phyloP scores from a whole-genome alignment of 2,797 vertebrate species.

The Poeciliopsis gracilis region DNA sequence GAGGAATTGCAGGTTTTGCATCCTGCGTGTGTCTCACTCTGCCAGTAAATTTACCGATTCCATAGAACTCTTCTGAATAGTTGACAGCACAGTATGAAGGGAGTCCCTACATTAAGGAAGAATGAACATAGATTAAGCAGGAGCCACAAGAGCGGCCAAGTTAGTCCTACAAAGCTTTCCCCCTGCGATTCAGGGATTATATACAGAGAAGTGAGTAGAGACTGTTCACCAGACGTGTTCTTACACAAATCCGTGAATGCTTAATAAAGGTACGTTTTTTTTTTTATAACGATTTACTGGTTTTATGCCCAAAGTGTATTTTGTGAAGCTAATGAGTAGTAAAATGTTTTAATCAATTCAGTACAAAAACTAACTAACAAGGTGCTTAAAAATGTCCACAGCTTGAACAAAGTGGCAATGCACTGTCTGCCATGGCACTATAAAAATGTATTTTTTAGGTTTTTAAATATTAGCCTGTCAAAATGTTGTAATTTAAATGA shows the following conservation, averaged over 20 bases:
- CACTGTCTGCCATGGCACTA: neutral
- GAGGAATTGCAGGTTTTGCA: constrained; percentile 68
- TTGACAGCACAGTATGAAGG: constrained; percentile 64
- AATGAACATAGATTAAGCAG: constrained; percentile 69
- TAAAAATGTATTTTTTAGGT: neutral
- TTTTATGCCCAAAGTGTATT: constrained; percentile 52
- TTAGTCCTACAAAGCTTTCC: constrained; percentile 66
- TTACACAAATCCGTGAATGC: constrained; percentile 55
- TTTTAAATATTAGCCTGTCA: neutral
- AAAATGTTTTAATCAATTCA: constrained; percentile 21
- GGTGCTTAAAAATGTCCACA: neutral
- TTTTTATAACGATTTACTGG: constrained; percentile 29
- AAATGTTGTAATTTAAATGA: neutral
- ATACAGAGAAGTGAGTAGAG: constrained; percentile 42
- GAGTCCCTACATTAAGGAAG: constrained; percentile 64
- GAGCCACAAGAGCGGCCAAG: constrained; percentile 57
- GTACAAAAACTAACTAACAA: neutral
- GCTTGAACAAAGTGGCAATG: neutral
- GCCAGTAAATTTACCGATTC: constrained; percentile 69
- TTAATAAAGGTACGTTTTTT: constrained; percentile 46
- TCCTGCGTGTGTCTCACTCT: constrained; percentile 59
- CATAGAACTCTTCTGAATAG: constrained; percentile 64
- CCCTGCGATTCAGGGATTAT: constrained; percentile 61
- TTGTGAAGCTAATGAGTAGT: constrained; percentile 56
- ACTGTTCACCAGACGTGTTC: constrained; percentile 46